Conservation (phyloP, 2,113 vertebrate genomes). For the Vulpes vulpes region DNA sequence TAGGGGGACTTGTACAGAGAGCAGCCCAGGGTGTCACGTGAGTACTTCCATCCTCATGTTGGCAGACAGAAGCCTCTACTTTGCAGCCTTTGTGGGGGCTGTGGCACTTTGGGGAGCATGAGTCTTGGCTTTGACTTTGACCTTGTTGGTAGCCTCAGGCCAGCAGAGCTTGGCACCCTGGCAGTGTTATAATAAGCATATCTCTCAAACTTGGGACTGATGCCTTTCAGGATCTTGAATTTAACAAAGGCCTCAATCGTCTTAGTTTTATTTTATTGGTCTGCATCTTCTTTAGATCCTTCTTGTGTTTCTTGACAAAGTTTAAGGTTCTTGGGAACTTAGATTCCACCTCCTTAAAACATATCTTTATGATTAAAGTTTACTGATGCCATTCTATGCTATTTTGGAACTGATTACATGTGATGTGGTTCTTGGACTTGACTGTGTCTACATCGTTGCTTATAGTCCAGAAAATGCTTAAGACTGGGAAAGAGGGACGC, state of each 20-base stretch:
- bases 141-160: background rate
- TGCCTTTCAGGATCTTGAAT: background rate
- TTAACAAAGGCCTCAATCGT: conserved; percentile 4
- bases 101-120: background rate
- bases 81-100: background rate
- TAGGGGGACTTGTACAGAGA: background rate
- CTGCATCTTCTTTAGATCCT: background rate
- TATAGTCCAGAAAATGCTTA: background rate
- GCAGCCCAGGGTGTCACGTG: background rate
- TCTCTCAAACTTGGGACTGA: background rate
- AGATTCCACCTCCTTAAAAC: background rate
- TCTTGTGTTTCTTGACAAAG: conserved; percentile 34
- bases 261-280: background rate
- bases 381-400: background rate
- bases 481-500: background rate
- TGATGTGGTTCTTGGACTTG: background rate
- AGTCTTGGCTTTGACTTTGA: background rate
- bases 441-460: background rate
- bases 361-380: background rate
- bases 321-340: background rate
- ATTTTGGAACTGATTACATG: background rate
- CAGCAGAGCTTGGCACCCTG: background rate
- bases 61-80: background rate
- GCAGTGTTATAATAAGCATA: background rate
- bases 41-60: background rate